Conservation (phyloP, 1,140 invertebrate species). For the Cotesia chilonis region DNA sequence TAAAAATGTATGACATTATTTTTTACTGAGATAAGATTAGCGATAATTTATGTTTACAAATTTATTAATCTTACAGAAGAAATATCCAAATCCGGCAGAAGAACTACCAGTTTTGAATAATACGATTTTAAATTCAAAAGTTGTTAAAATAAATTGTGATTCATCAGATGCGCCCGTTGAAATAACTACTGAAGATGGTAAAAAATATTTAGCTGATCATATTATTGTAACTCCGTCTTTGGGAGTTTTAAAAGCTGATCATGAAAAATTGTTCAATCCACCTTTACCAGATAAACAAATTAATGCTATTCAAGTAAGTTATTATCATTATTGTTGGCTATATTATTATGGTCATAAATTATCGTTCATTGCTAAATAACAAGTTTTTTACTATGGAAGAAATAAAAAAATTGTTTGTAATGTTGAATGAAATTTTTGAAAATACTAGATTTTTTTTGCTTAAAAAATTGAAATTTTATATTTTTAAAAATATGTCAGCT, state of each 20-base stretch:
- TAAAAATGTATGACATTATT: too few relatives aligned
- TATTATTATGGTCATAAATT: not conserved
- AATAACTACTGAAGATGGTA: constrained; percentile 64
- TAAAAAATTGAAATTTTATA: too few relatives aligned
- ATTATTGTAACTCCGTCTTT: constrained; percentile 75
- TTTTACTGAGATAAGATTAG: not conserved
- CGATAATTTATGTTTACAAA: not conserved
- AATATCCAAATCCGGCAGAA: constrained; percentile 44
- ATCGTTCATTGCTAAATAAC: not conserved
- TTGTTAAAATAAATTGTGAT: constrained; percentile 53
- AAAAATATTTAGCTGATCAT: constrained; percentile 70
- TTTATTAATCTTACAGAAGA: constrained; percentile 46
- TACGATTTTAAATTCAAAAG: constrained; percentile 55
- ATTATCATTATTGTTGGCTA: not conserved
- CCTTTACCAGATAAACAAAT: constrained; percentile 70
- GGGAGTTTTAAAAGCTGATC: constrained; percentile 74
- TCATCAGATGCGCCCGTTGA: constrained; percentile 41
- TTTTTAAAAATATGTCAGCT: too few relatives aligned
- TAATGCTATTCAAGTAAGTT: constrained; percentile 67
- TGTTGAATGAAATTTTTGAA: too few relatives aligned
- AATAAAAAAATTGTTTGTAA: too few relatives aligned
- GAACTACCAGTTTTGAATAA: constrained; percentile 50
- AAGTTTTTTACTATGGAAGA: not conserved
- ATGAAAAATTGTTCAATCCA: constrained; percentile 70
- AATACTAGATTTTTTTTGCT: too few relatives aligned